Percentiles rank a stretch among this genome's conserved stretches.
Evolutionary conservation across 2,113 vertebrate genomes (phyloP).

Genomic region (Coturnix japonica): DNA sequence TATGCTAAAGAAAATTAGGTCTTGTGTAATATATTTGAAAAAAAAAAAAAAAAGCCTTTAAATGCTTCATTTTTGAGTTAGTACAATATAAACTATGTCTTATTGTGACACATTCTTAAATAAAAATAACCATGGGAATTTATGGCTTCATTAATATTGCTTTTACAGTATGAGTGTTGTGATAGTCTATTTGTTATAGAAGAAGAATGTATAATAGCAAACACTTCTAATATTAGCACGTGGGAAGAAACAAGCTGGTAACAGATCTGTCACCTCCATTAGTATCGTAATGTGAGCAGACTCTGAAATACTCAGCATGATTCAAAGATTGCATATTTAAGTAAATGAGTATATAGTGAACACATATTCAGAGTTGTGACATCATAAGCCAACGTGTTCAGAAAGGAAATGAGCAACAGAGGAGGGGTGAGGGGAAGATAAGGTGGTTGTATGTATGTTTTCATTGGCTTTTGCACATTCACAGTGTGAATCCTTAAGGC

Average conservation of each 20-base stretch:
- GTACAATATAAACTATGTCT: not conserved
- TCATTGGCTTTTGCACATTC: not conserved
- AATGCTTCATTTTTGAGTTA: not conserved
- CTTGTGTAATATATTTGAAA: not conserved
- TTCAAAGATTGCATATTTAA: not conserved
- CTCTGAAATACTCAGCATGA: not conserved
- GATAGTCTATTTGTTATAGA: not conserved
- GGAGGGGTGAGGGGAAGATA: rapidly evolving
- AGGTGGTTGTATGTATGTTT: not conserved
- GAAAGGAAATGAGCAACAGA: not conserved
- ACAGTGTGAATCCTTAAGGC: not conserved
- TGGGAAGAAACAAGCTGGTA: not conserved
- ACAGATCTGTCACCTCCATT: not conserved
- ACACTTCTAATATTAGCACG: not conserved
- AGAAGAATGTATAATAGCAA: not conserved
- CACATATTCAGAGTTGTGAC: not conserved
- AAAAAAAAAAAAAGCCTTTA: not conserved
- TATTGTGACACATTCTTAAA: not conserved
- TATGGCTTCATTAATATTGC: not conserved
- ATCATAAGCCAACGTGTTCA: not conserved
- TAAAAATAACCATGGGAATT: not conserved
- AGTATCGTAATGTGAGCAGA: not conserved
- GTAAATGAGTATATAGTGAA: not conserved
- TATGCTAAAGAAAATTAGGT: not conserved
- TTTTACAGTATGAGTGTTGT: not conserved